phyloP scores from a whole-genome alignment of 1,140 invertebrate genomes.

The Diuraphis noxia region DNA sequence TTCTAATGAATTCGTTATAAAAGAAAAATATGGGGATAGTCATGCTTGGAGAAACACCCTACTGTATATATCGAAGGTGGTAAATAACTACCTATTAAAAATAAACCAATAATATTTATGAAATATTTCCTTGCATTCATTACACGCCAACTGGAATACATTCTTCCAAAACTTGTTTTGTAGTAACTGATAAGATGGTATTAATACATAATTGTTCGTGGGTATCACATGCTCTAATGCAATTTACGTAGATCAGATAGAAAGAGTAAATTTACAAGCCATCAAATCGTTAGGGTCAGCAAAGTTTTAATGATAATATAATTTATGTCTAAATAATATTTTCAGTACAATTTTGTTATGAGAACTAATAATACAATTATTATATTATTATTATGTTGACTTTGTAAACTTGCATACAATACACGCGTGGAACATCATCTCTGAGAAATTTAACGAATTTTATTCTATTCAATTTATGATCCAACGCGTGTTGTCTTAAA shows the following conservation, averaged over 20 bases:
- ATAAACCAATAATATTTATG: no score
- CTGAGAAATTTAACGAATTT: background rate
- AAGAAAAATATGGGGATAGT: no score
- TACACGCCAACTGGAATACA: background rate
- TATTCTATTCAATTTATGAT: background rate
- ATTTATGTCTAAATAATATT: conserved; percentile 4
- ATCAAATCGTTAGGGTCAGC: background rate
- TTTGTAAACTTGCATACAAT: background rate
- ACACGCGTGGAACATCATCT: background rate
- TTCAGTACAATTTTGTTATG: background rate
- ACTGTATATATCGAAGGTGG: no score
- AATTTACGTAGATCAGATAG: background rate
- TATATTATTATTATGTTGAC: background rate
- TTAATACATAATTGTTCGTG: background rate
- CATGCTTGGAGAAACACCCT: no score
- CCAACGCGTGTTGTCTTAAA: background rate
- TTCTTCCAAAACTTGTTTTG: background rate
- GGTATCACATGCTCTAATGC: background rate
- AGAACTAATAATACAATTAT: background rate
- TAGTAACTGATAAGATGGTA: background rate
- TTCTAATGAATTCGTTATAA: no score
- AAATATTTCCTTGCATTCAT: background rate
- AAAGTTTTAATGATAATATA: conserved; percentile 11
- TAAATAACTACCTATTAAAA: no score
- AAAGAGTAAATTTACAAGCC: background rate